A percentile compares a stretch with the other conserved stretches of the same genome.
phyloP scores from a whole-genome alignment of 2,888 invertebrate species.

The Pyrgus malvae region DNA sequence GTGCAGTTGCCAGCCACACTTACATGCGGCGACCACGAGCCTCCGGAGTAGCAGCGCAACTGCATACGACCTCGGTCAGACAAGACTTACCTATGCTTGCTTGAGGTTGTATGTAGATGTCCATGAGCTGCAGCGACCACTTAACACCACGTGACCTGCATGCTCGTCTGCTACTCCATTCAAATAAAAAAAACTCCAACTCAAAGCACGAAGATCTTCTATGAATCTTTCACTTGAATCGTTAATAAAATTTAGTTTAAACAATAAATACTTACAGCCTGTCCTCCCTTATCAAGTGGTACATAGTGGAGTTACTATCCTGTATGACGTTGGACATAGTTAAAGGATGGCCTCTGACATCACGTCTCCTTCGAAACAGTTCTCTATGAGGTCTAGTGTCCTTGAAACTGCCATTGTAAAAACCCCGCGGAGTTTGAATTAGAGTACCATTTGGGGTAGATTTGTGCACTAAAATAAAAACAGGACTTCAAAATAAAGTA shows the following conservation, averaged over 20 bases:
- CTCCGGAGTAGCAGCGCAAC: too few species aligned
- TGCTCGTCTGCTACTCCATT: too few species aligned
- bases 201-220: too few species aligned
- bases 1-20: too few species aligned
- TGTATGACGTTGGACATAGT: constrained; percentile 65
- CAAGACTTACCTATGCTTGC: too few species aligned
- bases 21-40: too few species aligned
- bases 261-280: constrained; percentile 49
- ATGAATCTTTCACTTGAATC: too few species aligned
- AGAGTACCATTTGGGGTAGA: constrained; percentile 44
- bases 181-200: too few species aligned
- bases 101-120: too few species aligned
- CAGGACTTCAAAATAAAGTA: background rate
- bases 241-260: background rate
- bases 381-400: constrained; percentile 52
- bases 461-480: constrained; percentile 51
- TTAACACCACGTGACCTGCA: too few species aligned
- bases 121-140: too few species aligned
- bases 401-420: constrained; percentile 46
- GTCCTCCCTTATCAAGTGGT: constrained; percentile 56
- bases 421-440: constrained; percentile 46
- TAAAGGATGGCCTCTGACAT: constrained; percentile 56
- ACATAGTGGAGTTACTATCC: constrained; percentile 55
- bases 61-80: too few species aligned
- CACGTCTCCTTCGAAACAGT: constrained; percentile 52